These are phyloP conservation scores for Tympanuchus pallidicinctus DNA, from an alignment of 2,113 vertebrate genomes.

Conservation along the genomic window DNA sequence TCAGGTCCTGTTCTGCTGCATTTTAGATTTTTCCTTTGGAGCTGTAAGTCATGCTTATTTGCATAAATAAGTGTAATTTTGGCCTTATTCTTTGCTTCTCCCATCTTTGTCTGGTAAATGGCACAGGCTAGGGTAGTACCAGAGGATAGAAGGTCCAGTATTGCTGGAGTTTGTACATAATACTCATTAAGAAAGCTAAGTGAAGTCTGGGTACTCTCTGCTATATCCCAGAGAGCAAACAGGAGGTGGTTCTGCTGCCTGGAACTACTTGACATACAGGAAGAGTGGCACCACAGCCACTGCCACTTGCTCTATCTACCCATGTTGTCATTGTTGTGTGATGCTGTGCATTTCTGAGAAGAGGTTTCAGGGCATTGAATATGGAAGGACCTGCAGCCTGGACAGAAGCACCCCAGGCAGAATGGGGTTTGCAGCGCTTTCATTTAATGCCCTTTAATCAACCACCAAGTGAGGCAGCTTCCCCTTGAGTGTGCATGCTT, in stretches of 20 bases:
- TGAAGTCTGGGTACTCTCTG: neutral
- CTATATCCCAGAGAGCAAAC: neutral
- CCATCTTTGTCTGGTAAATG: neutral
- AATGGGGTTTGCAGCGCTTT: neutral
- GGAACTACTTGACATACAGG: neutral
- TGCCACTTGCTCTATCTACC: neutral
- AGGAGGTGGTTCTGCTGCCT: neutral
- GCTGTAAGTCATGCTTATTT: neutral
- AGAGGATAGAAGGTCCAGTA: neutral
- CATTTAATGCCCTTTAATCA: neutral
- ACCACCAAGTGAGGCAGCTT: neutral
- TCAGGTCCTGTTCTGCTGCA: neutral
- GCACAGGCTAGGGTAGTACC: rapidly evolving
- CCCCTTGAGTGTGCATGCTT: rapidly evolving
- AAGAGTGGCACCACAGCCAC: neutral
- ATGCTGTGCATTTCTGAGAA: rapidly evolving
- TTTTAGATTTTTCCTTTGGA: neutral
- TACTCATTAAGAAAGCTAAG: neutral
- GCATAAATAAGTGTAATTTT: neutral
- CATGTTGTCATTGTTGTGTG: neutral
- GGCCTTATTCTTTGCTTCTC: neutral
- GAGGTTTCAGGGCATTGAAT: neutral
- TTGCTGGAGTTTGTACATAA: neutral
- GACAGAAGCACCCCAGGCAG: neutral
- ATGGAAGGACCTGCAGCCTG: neutral